These are phyloP conservation scores for Coelogynopora nodosa DNA, from an alignment of 2,888 invertebrate species.

Conservation along the genomic window DNA sequence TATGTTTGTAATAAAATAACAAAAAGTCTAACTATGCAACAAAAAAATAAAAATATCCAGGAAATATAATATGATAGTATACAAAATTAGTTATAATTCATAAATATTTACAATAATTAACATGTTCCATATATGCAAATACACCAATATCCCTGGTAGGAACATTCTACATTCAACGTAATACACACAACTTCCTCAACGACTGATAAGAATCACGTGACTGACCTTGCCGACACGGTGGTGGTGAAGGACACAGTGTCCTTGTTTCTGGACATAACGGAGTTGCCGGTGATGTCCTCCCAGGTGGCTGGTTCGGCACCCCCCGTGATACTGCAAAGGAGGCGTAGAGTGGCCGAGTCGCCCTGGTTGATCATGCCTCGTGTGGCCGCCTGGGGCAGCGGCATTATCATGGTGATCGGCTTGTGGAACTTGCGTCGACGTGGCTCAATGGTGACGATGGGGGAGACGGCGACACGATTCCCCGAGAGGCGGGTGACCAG, in stretches of 20 bases:
- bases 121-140: too few species aligned
- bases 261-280: conserved; percentile 17
- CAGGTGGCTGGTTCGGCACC: conserved; percentile 35
- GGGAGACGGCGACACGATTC: conserved; percentile 95
- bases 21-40: too few species aligned
- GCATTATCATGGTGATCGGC: conserved; percentile 96
- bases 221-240: conserved; percentile 35
- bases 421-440: conserved; percentile 98
- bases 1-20: too few species aligned
- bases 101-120: too few species aligned
- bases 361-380: conserved; percentile 53
- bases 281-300: conserved; percentile 43
- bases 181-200: too few species aligned
- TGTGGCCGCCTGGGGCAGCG: conserved; percentile 75
- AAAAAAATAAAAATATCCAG: too few species aligned
- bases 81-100: too few species aligned
- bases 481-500: conserved; percentile 64
- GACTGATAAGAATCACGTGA: too few species aligned
- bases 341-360: conserved; percentile 31
- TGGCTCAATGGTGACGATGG: conserved; percentile 98
- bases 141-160: too few species aligned
- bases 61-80: too few species aligned
- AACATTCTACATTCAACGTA: too few species aligned
- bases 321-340: conserved; percentile 42
- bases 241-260: conserved; percentile 39